Percentiles rank a stretch among this genome's conserved stretches.
Conservation (phyloP, 2,797 vertebrate genomes). For the Menidia menidia region DNA sequence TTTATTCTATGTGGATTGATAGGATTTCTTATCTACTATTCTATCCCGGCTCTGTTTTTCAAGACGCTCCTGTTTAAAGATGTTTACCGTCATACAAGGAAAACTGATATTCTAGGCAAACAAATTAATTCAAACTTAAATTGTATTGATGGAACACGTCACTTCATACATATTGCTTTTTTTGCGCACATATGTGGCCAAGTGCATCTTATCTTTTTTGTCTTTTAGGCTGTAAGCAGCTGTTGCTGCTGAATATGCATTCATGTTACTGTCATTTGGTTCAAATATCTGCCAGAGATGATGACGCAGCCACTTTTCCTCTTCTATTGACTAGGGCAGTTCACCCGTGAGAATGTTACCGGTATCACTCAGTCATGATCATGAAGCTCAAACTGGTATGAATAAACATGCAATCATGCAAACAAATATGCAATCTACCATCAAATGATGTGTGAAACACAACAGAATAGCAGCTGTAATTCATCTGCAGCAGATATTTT, state of each 20-base stretch:
- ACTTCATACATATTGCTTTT: slow-evolving; percentile 2
- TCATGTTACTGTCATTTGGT: slow-evolving; percentile 40
- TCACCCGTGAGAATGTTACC: slow-evolving; percentile 63
- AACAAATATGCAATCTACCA: slow-evolving; percentile 19
- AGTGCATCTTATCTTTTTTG: not conserved
- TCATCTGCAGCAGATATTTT: not conserved
- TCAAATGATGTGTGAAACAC: slow-evolving; percentile 18
- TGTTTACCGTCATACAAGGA: too few relatives aligned
- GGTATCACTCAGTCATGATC: slow-evolving; percentile 49
- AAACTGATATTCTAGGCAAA: too few relatives aligned
- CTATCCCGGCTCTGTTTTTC: too few relatives aligned
- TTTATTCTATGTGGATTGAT: too few relatives aligned
- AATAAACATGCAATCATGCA: not conserved
- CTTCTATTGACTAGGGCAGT: slow-evolving; percentile 65
- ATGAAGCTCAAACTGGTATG: slow-evolving; percentile 33
- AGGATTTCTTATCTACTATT: too few relatives aligned
- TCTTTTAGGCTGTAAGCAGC: slow-evolving; percentile 21
- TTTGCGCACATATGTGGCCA: not conserved
- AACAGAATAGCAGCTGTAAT: slow-evolving; percentile 2
- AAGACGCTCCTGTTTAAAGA: too few relatives aligned
- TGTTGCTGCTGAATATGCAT: slow-evolving; percentile 40
- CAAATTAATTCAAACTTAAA: too few relatives aligned
- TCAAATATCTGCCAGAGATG: slow-evolving; percentile 58
- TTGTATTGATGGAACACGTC: not conserved
- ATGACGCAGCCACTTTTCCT: slow-evolving; percentile 68